Evolutionary conservation across 2,888 invertebrate genomes (phyloP).

Genomic region (Atrina japonica): DNA sequence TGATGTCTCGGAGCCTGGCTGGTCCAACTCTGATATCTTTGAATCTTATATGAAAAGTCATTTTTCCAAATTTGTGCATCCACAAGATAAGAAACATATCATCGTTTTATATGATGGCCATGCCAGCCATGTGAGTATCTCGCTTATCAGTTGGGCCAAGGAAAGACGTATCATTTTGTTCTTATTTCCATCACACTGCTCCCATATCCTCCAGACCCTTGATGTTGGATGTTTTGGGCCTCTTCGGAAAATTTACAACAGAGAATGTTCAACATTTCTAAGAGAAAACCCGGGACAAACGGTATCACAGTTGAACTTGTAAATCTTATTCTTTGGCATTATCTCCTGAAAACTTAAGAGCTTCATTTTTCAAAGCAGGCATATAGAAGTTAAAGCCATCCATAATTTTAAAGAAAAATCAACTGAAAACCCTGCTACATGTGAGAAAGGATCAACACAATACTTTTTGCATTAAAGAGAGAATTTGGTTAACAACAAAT

Average conservation of each 20-base stretch:
- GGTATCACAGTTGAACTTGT: constrained; percentile 30
- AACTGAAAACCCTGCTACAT: too few species aligned
- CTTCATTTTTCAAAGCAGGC: constrained; percentile 30
- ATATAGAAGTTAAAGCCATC: too few species aligned
- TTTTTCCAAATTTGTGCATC: constrained; percentile 30
- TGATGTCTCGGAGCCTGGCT: constrained; percentile 27
- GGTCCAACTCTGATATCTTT: constrained; percentile 43
- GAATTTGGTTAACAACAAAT: too few species aligned
- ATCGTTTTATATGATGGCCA: too few species aligned
- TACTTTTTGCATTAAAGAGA: too few species aligned
- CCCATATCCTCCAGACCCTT: constrained; percentile 37
- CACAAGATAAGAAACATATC: neutral
- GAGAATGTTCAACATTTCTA: constrained; percentile 29
- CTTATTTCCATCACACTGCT: constrained; percentile 45
- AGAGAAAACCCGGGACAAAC: constrained; percentile 25
- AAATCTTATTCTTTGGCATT: constrained; percentile 32
- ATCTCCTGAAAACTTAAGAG: constrained; percentile 20
- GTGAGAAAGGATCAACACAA: too few species aligned
- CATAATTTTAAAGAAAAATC: too few species aligned
- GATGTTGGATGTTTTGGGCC: constrained; percentile 44
- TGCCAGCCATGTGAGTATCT: constrained; percentile 38
- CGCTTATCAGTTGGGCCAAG: constrained; percentile 37
- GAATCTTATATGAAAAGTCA: constrained; percentile 31
- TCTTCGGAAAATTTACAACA: constrained; percentile 30
- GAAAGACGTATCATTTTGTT: constrained; percentile 37